Conservation (phyloP, 2,113 vertebrate species). For the Psittacus erithacus region DNA sequence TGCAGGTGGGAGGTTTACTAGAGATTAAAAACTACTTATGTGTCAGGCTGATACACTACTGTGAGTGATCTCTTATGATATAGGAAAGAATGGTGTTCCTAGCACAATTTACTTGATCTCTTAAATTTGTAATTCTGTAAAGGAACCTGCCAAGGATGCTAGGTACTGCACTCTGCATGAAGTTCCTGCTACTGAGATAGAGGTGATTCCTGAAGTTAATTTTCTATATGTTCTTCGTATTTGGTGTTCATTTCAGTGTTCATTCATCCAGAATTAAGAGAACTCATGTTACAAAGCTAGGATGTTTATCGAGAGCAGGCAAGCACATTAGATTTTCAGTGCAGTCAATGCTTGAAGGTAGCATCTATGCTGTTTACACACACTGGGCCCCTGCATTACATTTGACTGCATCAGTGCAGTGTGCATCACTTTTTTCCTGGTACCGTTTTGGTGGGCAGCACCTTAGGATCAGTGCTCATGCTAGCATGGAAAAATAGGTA, state of each 20-base stretch:
- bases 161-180: background rate
- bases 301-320: background rate
- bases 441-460: background rate
- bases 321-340: background rate
- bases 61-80: background rate
- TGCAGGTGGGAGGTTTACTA: background rate
- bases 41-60: background rate
- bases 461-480: background rate
- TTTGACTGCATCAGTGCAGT: background rate
- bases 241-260: background rate
- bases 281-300: background rate
- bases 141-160: background rate
- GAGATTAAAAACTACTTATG: background rate
- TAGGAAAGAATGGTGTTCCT: background rate
- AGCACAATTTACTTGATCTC: background rate
- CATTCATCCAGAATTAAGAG: background rate
- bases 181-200: background rate
- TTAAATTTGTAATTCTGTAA: background rate
- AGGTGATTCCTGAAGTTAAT: background rate
- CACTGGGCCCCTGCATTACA: rapidly evolving
- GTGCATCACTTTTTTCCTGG: background rate
- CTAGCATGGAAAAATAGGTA: background rate
- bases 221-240: background rate
- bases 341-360: background rate
- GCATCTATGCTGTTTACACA: background rate